These are phyloP conservation scores for Catharus fuscescens DNA, from an alignment of 2,113 vertebrate genomes.

Conservation along the genomic window DNA sequence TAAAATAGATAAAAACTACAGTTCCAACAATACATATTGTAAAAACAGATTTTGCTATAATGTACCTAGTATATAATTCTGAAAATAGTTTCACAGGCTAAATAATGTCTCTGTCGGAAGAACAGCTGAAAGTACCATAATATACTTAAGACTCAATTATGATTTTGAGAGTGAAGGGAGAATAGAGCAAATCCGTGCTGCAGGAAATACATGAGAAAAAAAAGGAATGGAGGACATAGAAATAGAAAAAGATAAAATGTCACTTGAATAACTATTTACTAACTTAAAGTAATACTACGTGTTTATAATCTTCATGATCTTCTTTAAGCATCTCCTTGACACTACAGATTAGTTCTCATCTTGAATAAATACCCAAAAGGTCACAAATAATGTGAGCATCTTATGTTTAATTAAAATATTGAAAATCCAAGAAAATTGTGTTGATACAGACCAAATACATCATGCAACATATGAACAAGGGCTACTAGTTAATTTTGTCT, in stretches of 20 bases:
- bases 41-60: background rate
- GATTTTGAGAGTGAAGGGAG: background rate
- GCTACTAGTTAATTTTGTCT: background rate
- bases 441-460: background rate
- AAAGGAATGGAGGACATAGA: background rate
- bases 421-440: background rate
- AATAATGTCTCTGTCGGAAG: background rate
- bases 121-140: background rate
- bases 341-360: background rate
- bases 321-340: background rate
- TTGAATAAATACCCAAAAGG: slow-evolving; percentile 6
- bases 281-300: background rate
- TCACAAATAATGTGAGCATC: background rate
- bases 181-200: background rate
- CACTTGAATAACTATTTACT: background rate
- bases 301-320: background rate
- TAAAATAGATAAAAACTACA: background rate
- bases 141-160: background rate
- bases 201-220: background rate
- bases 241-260: background rate
- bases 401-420: slow-evolving; percentile 11
- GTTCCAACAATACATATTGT: background rate
- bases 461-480: background rate
- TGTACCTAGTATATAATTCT: background rate
- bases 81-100: background rate